Percentiles rank a stretch among this genome's conserved stretches.
Evolutionary conservation across 2,797 vertebrate species (phyloP).

Genomic region (Parauchenoglanis ngamensis): DNA sequence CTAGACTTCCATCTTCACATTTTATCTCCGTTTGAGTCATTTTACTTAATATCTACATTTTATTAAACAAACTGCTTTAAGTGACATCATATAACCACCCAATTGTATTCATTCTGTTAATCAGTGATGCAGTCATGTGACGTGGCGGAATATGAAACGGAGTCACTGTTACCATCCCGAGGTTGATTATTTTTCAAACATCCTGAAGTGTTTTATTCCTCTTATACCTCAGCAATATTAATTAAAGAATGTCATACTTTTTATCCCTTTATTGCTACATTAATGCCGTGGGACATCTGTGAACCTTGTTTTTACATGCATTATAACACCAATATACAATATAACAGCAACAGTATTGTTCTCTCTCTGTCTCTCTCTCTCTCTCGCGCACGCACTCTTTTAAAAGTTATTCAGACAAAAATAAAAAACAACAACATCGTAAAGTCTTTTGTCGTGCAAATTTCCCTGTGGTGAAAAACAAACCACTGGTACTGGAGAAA

Average conservation of each 20-base stretch:
- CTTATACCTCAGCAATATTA: neutral
- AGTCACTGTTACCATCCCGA: neutral
- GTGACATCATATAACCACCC: neutral
- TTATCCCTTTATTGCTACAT: neutral
- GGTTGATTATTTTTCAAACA: neutral
- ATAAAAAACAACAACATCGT: neutral
- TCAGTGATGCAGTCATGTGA: neutral
- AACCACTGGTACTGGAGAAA: neutral
- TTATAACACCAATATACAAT: too few species aligned
- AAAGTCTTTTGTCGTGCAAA: neutral
- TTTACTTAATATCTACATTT: conserved; percentile 47
- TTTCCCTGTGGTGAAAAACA: neutral
- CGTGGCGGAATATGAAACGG: neutral
- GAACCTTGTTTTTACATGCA: neutral
- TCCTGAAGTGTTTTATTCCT: neutral
- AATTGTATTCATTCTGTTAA: neutral
- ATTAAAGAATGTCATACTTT: neutral
- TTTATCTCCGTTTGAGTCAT: conserved; percentile 44
- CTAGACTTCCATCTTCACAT: conserved; percentile 45
- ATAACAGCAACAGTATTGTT: too few species aligned
- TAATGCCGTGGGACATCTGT: neutral
- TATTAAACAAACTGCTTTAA: conserved; percentile 43
- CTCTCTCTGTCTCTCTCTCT: neutral
- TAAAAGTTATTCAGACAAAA: neutral
- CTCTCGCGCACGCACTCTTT: neutral